phyloP scores from a whole-genome alignment of 2,888 invertebrate species.

The Cyclophora albipunctata region DNA sequence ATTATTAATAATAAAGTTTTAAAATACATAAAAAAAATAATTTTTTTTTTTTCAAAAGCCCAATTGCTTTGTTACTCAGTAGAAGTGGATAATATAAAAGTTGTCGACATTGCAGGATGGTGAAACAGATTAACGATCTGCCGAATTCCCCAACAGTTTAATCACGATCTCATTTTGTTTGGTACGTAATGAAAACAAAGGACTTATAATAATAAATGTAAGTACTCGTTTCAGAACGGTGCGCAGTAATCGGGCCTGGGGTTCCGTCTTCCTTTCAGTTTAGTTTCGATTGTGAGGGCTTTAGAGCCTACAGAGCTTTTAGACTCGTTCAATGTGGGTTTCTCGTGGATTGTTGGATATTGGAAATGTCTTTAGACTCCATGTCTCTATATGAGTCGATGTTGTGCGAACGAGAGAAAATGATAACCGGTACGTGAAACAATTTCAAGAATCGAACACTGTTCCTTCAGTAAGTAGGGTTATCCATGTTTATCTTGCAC shows the following conservation, averaged over 20 bases:
- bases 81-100: constrained; percentile 19
- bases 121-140: constrained; percentile 11
- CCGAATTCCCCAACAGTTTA: constrained; percentile 8
- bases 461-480: too few species aligned
- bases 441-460: neutral
- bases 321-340: constrained; percentile 29
- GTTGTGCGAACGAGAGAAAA: constrained; percentile 22
- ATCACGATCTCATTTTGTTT: constrained; percentile 7
- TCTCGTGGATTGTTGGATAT: constrained; percentile 34
- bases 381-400: constrained; percentile 18
- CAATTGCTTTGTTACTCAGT: constrained; percentile 25
- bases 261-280: constrained; percentile 34
- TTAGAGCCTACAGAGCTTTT: constrained; percentile 32
- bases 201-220: constrained; percentile 15
- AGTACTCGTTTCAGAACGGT: neutral
- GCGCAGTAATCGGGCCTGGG: constrained; percentile 22
- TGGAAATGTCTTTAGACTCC: constrained; percentile 32
- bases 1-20: too few species aligned
- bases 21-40: too few species aligned
- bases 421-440: constrained; percentile 20
- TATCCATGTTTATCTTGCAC: too few species aligned
- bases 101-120: constrained; percentile 13
- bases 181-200: constrained; percentile 11
- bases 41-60: too few species aligned
- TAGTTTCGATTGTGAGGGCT: constrained; percentile 38